Evolutionary conservation across 2,888 invertebrate genomes (phyloP).

Genomic region (Rhimphoctona megacephalus): DNA sequence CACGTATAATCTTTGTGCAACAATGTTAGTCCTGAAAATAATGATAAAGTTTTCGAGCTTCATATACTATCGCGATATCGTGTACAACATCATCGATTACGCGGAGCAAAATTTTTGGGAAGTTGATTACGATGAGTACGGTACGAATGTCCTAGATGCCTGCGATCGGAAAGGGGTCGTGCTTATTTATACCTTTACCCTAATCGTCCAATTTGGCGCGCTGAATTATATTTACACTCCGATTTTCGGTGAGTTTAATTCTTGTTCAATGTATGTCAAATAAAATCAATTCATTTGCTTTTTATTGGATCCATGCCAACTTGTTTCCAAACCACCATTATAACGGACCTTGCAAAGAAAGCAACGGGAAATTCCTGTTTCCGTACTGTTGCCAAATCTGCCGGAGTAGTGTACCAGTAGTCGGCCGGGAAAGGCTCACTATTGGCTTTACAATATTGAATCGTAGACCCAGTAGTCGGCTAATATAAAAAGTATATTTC

Average conservation of each 20-base stretch:
- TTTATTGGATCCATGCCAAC: too few relatives aligned
- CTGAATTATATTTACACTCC: constrained; percentile 71
- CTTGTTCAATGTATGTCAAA: background rate
- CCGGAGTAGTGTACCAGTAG: too few relatives aligned
- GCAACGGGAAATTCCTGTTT: too few relatives aligned
- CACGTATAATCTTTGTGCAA: constrained; percentile 64
- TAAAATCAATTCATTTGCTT: background rate
- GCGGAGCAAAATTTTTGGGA: constrained; percentile 72
- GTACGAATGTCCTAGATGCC: constrained; percentile 59
- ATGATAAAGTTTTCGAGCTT: constrained; percentile 68
- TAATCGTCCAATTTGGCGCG: constrained; percentile 65
- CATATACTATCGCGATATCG: constrained; percentile 53
- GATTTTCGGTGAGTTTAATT: constrained; percentile 67
- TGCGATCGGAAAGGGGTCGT: constrained; percentile 68
- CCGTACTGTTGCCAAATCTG: too few relatives aligned
- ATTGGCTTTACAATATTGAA: too few relatives aligned
- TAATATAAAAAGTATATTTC: too few relatives aligned
- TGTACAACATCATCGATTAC: constrained; percentile 67
- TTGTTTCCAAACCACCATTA: too few relatives aligned
- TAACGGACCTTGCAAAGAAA: too few relatives aligned
- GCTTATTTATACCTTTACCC: constrained; percentile 67
- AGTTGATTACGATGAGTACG: constrained; percentile 66
- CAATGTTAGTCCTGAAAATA: constrained; percentile 67
- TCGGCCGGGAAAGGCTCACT: too few relatives aligned
- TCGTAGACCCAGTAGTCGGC: too few relatives aligned